These are phyloP conservation scores for Psilopsiagon aurifrons DNA, from an alignment of 2,113 vertebrate species.

Conservation along the genomic window DNA sequence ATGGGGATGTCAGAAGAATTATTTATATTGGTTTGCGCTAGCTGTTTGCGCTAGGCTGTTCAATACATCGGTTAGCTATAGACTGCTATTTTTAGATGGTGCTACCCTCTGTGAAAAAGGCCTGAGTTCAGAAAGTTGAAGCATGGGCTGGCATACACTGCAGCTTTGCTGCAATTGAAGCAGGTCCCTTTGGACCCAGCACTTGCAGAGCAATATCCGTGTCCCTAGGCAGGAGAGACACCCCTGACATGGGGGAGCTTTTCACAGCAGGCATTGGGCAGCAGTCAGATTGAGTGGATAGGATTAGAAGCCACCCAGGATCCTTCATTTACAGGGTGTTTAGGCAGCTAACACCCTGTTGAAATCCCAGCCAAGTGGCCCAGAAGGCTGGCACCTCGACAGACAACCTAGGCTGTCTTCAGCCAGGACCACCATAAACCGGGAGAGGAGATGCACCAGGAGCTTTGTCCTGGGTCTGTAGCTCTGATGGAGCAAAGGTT, in stretches of 20 bases:
- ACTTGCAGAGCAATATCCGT: background rate
- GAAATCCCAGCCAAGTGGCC: background rate
- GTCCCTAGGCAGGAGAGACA: background rate
- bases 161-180: background rate
- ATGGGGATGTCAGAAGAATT: background rate
- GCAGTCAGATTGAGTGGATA: fast-evolving
- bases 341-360: background rate
- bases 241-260: fast-evolving
- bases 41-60: background rate
- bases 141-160: background rate
- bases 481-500: background rate
- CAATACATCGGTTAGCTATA: background rate
- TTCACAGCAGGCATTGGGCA: fast-evolving
- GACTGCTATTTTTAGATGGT: background rate
- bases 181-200: background rate
- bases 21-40: background rate
- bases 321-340: background rate
- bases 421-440: background rate
- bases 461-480: background rate
- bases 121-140: background rate
- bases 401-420: background rate
- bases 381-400: fast-evolving
- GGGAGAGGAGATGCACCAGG: background rate
- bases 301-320: background rate
- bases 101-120: background rate